Percentiles rank a stretch among this genome's conserved stretches.
Conservation (phyloP, 2,888 invertebrate species). For the Melipona beecheii region DNA sequence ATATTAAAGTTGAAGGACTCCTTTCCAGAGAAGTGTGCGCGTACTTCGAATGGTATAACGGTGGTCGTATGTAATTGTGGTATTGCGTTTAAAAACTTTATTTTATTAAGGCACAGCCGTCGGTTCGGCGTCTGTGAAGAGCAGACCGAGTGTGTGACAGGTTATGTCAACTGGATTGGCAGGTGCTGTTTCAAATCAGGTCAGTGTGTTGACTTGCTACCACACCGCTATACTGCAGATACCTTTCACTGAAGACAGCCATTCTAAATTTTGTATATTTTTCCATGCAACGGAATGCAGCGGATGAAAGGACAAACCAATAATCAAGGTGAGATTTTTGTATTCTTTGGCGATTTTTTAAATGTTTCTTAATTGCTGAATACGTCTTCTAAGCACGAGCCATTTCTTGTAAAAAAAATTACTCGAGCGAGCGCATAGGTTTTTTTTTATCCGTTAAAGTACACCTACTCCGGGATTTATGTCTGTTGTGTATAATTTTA, state of each 20-base stretch:
- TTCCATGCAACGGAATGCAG: slow-evolving; percentile 84
- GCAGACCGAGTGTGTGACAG: slow-evolving; percentile 74
- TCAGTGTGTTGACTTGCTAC: slow-evolving; percentile 77
- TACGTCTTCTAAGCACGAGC: background rate
- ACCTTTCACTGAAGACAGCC: slow-evolving; percentile 73
- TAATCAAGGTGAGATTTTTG: slow-evolving; percentile 80
- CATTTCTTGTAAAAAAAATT: background rate
- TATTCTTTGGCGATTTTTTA: background rate
- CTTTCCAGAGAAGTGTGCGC: slow-evolving; percentile 49
- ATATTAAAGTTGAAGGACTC: slow-evolving; percentile 32
- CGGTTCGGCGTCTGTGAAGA: slow-evolving; percentile 62
- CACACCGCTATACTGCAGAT: slow-evolving; percentile 68
- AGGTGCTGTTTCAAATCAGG: slow-evolving; percentile 81
- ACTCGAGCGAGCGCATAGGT: background rate
- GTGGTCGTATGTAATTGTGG: slow-evolving; percentile 64
- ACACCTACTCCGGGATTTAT: background rate
- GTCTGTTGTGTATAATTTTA: background rate
- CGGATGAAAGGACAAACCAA: slow-evolving; percentile 84
- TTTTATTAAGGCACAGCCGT: slow-evolving; percentile 63
- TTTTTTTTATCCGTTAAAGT: slow-evolving; percentile 1
- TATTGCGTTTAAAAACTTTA: slow-evolving; percentile 60
- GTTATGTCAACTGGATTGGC: slow-evolving; percentile 83
- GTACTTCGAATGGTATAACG: slow-evolving; percentile 61
- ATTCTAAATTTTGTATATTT: slow-evolving; percentile 81
- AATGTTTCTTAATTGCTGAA: background rate